Base-by-base conservation (phyloP, 2,888 invertebrate species). In the Orthonevra nobilis region DNA sequence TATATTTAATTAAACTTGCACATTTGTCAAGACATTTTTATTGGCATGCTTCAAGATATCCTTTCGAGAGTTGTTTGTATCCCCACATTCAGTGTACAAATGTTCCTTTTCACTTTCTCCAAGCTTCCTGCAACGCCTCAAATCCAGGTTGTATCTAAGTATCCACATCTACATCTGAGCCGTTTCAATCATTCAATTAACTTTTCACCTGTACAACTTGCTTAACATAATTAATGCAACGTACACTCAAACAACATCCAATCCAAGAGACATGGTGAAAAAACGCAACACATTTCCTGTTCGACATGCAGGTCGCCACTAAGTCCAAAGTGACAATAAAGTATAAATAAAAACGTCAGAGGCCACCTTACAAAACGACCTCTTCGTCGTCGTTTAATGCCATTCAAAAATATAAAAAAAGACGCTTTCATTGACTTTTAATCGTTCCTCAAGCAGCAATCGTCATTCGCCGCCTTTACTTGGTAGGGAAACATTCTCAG, bases 161-260 rank as follows among this genome's bases (percentile, higher is more conserved):
- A 28, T 30, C 4, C 40, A 10, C 12, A 19, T 44, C 28, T 20
- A 19, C 12, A 19, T 17, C 26, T 40, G 23, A 26, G 42, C 42
- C 26, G 20, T 15, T 52, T 12, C 30, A 61, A 61, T 70, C 52
- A 70, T 61, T 70, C 52, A 70, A 70, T 70, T 70, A 70, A 52
- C 61, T 56, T 70, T 52, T 52, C 61, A 72, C 63, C 34, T 64
- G 64, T 9, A 72, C 30, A 38, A 14, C 52, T 54, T 6, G 19
- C 28, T 9, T 30, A 19, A 19, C 12, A 46, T 28, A 56, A 40
- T 60, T 30, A 58, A 52, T 52, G 28, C 17, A 32, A 14, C 10
- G 4, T 58, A 20, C n/a, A n/a, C n/a, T n/a, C n/a, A n/a, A n/a
- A n/a, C 36, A 54, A 61, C 34, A 61, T 36, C 23, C 26, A 54